Evolutionary conservation across 2,888 invertebrate genomes (phyloP), one percentile per base, ranked within the genome.

Genomic region (Anarsia innoxiella): DNA sequence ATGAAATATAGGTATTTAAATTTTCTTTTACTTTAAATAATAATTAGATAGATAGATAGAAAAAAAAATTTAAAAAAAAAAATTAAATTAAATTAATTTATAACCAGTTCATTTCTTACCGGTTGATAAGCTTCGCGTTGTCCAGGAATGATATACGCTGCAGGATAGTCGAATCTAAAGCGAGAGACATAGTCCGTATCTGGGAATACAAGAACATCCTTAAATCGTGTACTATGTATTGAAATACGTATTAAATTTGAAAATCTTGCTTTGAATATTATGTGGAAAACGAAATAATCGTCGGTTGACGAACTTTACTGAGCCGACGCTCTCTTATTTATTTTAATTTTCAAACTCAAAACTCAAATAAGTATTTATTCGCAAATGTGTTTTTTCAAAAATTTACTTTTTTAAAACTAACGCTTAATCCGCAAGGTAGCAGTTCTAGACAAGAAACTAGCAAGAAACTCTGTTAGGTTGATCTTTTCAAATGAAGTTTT

Each of bases 61-160:
- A 19, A 19, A 8, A 8, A 19, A 5, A 19, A 19, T 19, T 19
- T 5, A 3, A 19, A 19, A 19, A 19, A 19, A 19, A 19, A 19
- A 19, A 19, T 19, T 8, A 19, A 19, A 5, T 5, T 8, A 19
- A 8, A 5, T 8, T n/a, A n/a, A 19, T 5, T 19, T 19, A 5
- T 19, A 19, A 19, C 6, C 19, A 19, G 19, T 19, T 19, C n/a
- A n/a, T n/a, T 19, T 45, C 56, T 44, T 51, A 79, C 80, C 51
- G 64, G 63, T 52, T 80, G 80, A 48, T 66, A 74, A 9, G 70
- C 77, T 51, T 77, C 79, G 12, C 52, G 63, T 50, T 77, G 77
- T 4, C 80, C 78, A 1, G 75, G 73, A 34, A 58, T 50, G 13
- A 82, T 61, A 39, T 74, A 78, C 10, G 59, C 65, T 1, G 57